Evolutionary conservation across 2,113 vertebrate species (phyloP).

Genomic region (Agapornis roseicollis): DNA sequence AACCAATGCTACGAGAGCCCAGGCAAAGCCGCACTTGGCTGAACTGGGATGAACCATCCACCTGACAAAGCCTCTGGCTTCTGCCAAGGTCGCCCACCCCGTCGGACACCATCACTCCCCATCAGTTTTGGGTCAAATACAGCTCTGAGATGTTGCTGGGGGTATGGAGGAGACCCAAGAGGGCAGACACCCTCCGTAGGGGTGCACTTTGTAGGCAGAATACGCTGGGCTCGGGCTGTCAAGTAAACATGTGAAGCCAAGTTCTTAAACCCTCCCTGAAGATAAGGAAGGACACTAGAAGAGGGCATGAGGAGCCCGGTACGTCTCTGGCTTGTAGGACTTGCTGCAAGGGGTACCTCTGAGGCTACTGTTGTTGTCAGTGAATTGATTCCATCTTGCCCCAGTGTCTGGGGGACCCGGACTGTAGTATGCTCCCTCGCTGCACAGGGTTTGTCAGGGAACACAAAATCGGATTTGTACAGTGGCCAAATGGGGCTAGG

Average conservation of each 20-base stretch:
- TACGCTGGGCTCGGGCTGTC: background rate
- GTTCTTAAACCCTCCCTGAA: background rate
- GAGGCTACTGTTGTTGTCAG: rapidly evolving
- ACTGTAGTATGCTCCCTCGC: background rate
- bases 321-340: background rate
- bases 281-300: background rate
- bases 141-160: background rate
- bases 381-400: background rate
- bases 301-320: background rate
- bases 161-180: rapidly evolving
- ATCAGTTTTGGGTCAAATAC: background rate
- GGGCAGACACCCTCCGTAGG: background rate
- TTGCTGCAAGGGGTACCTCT: rapidly evolving
- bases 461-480: background rate
- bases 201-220: background rate
- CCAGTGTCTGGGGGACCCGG: background rate
- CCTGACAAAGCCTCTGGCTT: background rate
- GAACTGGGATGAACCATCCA: background rate
- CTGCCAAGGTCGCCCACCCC: background rate
- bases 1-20: background rate
- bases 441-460: background rate
- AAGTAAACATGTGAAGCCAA: background rate
- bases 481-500: background rate
- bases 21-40: background rate
- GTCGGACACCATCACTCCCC: no score